A percentile compares a stretch with the other conserved stretches of the same genome.
Conservation (phyloP, 1,140 invertebrate species). For the Drosophila santomea region DNA sequence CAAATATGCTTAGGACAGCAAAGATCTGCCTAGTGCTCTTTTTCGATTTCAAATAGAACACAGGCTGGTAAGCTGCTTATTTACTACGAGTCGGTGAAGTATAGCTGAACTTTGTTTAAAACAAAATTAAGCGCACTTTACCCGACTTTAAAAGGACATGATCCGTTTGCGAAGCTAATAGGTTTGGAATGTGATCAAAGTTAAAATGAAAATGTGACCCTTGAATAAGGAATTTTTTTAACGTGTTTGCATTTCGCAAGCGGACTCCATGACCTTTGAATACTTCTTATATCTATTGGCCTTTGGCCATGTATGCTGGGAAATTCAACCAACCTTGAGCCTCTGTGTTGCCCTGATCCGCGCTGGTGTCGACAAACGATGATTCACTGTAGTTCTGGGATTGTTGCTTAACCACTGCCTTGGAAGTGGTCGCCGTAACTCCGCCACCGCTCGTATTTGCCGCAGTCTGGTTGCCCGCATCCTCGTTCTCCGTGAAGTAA, state of each 20-base stretch:
- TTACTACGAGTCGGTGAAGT: constrained; percentile 23
- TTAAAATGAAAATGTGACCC: not conserved
- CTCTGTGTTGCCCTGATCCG: constrained; percentile 80
- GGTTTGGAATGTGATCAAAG: not conserved
- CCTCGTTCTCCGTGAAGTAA: constrained; percentile 84
- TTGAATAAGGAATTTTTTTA: not conserved
- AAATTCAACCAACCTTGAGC: constrained; percentile 84
- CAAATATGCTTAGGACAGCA: constrained; percentile 19
- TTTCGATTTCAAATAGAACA: constrained; percentile 56
- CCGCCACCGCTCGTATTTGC: constrained; percentile 55
- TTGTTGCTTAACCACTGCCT: constrained; percentile 73
- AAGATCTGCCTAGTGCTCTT: constrained; percentile 56
- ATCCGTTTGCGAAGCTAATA: constrained; percentile 19
- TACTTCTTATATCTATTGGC: constrained; percentile 33
- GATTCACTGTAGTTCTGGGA: constrained; percentile 63
- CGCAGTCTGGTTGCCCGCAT: constrained; percentile 59
- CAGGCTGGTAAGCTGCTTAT: constrained; percentile 22
- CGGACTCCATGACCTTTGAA: constrained; percentile 17
- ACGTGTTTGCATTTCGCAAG: constrained; percentile 28
- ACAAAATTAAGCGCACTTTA: constrained; percentile 52
- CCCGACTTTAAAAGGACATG: constrained; percentile 3
- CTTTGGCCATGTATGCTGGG: constrained; percentile 11
- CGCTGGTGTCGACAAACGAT: constrained; percentile 74
- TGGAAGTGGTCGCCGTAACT: constrained; percentile 75
- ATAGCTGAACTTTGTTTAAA: constrained; percentile 51